Percentiles rank a stretch among this genome's conserved stretches.
Conservation (phyloP, 2,888 invertebrate genomes). For the Lysandra bellargus region DNA sequence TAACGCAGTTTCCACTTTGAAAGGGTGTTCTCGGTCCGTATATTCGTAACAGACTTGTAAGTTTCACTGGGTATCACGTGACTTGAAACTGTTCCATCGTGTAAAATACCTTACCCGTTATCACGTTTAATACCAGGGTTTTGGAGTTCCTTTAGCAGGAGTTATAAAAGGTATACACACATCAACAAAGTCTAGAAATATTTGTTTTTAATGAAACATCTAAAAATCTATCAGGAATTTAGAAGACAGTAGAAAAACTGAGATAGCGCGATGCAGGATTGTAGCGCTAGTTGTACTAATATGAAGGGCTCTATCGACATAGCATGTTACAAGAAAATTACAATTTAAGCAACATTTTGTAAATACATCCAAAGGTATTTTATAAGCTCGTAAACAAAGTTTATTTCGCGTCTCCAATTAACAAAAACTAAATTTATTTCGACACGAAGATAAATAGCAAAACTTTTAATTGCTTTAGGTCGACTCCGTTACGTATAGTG, state of each 20-base stretch:
- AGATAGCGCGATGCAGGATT: too few relatives aligned
- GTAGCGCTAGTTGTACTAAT: too few relatives aligned
- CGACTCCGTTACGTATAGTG: conserved; percentile 2
- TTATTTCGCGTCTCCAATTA: conserved; percentile 60
- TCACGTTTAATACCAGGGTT: not conserved
- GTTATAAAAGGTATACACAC: not conserved
- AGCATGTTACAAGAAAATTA: too few relatives aligned
- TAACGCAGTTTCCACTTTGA: conserved; percentile 33
- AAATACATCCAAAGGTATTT: not conserved
- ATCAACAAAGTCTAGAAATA: too few relatives aligned
- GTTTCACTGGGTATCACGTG: not conserved
- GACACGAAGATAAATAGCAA: conserved; percentile 59
- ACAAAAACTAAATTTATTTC: conserved; percentile 61
- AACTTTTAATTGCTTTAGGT: conserved; percentile 68
- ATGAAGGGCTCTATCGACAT: too few relatives aligned
- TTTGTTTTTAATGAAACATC: too few relatives aligned
- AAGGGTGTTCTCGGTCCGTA: conserved; percentile 31
- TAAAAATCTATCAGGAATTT: too few relatives aligned
- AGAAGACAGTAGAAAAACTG: too few relatives aligned
- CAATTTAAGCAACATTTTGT: not conserved
- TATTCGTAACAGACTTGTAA: conserved; percentile 3
- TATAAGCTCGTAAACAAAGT: conserved; percentile 58
- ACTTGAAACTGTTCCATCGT: not conserved
- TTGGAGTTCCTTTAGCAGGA: not conserved
- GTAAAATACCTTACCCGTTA: not conserved